Evolutionary conservation across 2,888 invertebrate genomes (phyloP).

Genomic region (Tridacna gigas): DNA sequence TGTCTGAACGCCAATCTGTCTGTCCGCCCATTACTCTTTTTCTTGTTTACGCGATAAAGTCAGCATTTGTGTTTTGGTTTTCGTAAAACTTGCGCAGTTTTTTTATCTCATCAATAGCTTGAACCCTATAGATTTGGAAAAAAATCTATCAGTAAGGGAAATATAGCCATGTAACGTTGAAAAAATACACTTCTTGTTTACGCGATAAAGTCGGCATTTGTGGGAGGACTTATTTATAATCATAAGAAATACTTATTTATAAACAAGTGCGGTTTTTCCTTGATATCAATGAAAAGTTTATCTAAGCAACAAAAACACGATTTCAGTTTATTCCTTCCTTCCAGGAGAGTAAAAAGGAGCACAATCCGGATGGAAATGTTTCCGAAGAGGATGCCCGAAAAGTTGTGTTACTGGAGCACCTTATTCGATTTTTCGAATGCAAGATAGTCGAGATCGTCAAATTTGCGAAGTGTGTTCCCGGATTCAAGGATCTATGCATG

Average conservation of each 20-base stretch:
- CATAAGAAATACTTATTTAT: neutral
- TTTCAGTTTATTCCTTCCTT: neutral
- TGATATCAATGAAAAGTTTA: neutral
- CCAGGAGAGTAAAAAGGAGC: conserved; percentile 39
- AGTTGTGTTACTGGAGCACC: neutral
- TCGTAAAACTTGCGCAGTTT: neutral
- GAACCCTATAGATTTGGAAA: too few relatives aligned
- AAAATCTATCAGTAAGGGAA: too few relatives aligned
- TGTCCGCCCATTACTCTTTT: neutral
- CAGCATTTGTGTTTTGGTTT: neutral
- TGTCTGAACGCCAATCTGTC: neutral
- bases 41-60: too few relatives aligned
- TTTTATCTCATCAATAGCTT: too few relatives aligned
- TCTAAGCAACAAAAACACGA: neutral
- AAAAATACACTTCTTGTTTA: too few relatives aligned
- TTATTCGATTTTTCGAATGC: conserved; percentile 38
- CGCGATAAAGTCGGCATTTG: too few relatives aligned
- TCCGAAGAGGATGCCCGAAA: conserved; percentile 11
- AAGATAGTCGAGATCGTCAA: conserved; percentile 36
- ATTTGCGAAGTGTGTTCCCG: conserved; percentile 54
- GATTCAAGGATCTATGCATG: conserved; percentile 36
- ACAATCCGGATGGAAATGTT: neutral
- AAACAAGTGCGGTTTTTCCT: neutral
- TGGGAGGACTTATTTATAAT: too few relatives aligned
- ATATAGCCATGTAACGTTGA: too few relatives aligned